Evolutionary conservation across 1,140 invertebrate species (phyloP), one percentile per base, ranked within the genome.

Genomic region (Nylanderia fulva): DNA sequence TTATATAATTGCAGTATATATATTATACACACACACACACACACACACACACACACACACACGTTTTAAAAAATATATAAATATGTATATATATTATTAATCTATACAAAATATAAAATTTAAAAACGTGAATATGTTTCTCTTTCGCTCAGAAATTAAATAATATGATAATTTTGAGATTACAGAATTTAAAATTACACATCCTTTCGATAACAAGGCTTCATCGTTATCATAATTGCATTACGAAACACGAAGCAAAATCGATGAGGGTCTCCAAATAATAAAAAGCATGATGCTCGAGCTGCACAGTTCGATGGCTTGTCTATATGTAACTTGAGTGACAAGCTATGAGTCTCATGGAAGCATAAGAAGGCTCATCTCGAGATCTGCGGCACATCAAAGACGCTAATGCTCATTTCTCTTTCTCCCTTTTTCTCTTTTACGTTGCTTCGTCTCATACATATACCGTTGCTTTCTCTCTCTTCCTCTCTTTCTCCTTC

Each of bases 341-440:
- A 94, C 93, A 94, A 93, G 92, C 92, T 90, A 90, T 92, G 92
- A 92, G 90, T 90, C 45, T 48, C 91, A 85, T 90, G 85, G 80
- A 85, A 56, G 77, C 80, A 91, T 88, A 88, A 90, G 91, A 91
- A 85, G 79, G 76, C 85, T 74, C 86, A 90, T 91, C 83, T 90
- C 75, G 69, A 72, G 76, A 64, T 86, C 88, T 69, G 93, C 93
- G 93, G 93, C 93, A 93, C 93, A 94, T 94, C 93, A 94, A 94
- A 94, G 93, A 90, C 89, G 84, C 87, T 90, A 91, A 91, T 91
- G 90, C 83, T 86, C 89, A 72, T 86, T 86, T 84, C 72, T 86
- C 80, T 84, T 68, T 82, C 69, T 66, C 54, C 56, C 69, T 77
- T 61, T 85, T 54, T 75, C 21, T 69, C 60, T 52, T 83, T 72